Conservation (phyloP, 2,113 vertebrate species). For the Pan troglodytes region NHGRI_mPanTro3-v2.1_pri NC_072398.2:64353001-64353500, state of each 20-base stretch:
- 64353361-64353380: background rate
- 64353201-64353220: background rate
- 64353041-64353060: background rate
- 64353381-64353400: conserved; percentile 41
- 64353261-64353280: conserved; percentile 9
- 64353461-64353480: background rate
- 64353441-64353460: conserved; percentile 38
- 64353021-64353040: background rate
- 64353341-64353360: conserved; percentile 35
- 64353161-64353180: conserved; percentile 49
- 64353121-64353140: conserved; percentile 2
- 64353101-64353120: conserved; percentile 24
- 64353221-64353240: background rate
- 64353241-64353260: conserved; percentile 24
- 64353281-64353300: background rate
- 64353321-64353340: background rate
- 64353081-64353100: conserved; percentile 23
- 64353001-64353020: background rate
- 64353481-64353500: background rate
- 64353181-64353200: conserved; percentile 35
- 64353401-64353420: conserved; percentile 3
- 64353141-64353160: conserved; percentile 57
- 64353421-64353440: conserved; percentile 6
- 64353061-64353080: background rate
- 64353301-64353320: background rate